phyloP scores from a whole-genome alignment of 2,113 vertebrate species.

The Arothron firmamentum region DNA sequence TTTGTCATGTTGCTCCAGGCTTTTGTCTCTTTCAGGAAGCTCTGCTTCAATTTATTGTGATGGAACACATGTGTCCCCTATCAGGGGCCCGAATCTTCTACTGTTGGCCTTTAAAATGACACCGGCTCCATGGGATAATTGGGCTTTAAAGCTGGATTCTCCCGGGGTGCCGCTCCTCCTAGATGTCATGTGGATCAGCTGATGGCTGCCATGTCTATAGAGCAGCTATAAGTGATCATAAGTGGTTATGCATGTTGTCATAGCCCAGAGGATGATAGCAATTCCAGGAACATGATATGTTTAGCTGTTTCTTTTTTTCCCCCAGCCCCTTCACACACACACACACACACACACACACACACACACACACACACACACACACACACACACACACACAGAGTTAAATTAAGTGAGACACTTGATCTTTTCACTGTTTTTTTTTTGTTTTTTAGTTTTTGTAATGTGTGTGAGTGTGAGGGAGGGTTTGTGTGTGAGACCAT shows the following conservation, averaged over 20 bases:
- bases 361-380: too few relatives aligned
- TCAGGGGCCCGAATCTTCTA: conserved; percentile 68
- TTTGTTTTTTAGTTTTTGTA: background rate
- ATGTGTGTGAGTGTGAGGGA: background rate
- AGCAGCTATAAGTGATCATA: conserved; percentile 52
- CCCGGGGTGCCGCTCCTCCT: conserved; percentile 52
- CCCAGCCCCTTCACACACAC: conserved; percentile 12
- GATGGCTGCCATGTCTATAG: conserved; percentile 50
- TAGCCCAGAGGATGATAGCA: conserved; percentile 48
- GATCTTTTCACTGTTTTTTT: conserved; percentile 40
- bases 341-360: conserved; percentile 8
- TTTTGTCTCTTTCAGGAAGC: conserved; percentile 66
- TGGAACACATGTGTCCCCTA: conserved; percentile 77
- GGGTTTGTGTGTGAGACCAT: too few relatives aligned
- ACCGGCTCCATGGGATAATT: conserved; percentile 65
- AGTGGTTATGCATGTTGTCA: conserved; percentile 57
- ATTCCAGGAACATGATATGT: conserved; percentile 27
- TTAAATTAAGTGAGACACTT: conserved; percentile 28
- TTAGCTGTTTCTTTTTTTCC: too few relatives aligned
- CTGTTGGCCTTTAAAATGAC: conserved; percentile 68
- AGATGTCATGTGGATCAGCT: conserved; percentile 60
- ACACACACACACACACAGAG: too few relatives aligned
- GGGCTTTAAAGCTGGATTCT: conserved; percentile 68
- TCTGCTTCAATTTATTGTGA: conserved; percentile 75
- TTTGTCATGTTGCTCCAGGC: conserved; percentile 67